These are phyloP conservation scores for Chironomus riparius DNA, from an alignment of 2,888 invertebrate species.

Conservation along the genomic window DNA sequence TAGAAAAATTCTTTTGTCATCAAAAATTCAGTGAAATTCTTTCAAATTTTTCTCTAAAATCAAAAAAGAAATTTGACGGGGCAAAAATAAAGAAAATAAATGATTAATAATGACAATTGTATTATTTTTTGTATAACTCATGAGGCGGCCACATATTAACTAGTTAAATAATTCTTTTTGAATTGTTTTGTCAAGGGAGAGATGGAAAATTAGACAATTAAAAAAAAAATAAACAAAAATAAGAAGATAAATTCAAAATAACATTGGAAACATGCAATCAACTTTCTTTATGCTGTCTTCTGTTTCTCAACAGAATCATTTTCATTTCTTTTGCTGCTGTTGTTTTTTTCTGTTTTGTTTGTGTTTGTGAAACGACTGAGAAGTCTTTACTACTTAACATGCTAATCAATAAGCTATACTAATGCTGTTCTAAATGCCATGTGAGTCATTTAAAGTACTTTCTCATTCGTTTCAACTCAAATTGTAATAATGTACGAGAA, in stretches of 20 bases:
- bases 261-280: slow-evolving; percentile 28
- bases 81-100: neutral
- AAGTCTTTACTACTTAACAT: neutral
- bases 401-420: no score
- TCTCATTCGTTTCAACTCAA: no score
- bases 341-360: neutral
- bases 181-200: neutral
- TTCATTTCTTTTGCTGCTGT: neutral
- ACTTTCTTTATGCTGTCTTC: neutral
- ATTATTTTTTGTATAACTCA: neutral
- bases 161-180: neutral
- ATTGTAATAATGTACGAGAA: no score
- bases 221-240: neutral
- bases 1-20: no score
- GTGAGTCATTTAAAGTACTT: no score
- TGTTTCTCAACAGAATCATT: no score
- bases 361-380: neutral
- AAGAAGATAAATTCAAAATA: slow-evolving; percentile 25
- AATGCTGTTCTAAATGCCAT: no score
- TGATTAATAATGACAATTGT: slow-evolving; percentile 20
- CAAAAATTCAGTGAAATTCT: neutral
- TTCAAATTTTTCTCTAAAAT: neutral
- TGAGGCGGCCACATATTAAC: slow-evolving; percentile 27
- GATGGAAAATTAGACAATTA: neutral
- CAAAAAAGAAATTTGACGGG: neutral